Base-by-base conservation (phyloP, 2,113 vertebrate species). In the Chaenogobius annularis region DNA sequence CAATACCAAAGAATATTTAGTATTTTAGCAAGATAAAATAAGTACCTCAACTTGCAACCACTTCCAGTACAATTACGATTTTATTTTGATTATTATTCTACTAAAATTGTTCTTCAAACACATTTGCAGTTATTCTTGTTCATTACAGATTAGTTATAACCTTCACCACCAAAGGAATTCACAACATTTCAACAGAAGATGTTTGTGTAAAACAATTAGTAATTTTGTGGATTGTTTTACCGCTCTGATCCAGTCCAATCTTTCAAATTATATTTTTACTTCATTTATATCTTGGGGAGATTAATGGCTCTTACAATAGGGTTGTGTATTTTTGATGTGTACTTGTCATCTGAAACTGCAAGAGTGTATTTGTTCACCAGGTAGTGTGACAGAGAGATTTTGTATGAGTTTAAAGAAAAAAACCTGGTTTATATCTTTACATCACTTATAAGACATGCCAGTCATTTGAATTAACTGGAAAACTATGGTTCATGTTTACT, bases 1-100 rank as follows among this genome's bases (percentile, higher is more conserved):
- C 78, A 68, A 89, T 73, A 90, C 89, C 90, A 91, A 89, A 91
- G 89, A 90, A 79, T 70, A 73, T 84, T 83, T 54, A 69, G 61
- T 31, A 72, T 80, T 55, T 63, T 22, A 58, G 62, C 58, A 61
- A 43, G 31, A n/a, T 65, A 1, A 65, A 37, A 54, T 52, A 44
- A 76, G 65, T 80, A 85, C 67, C 80, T 85, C 73, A 75, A n/a
- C 17, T 14, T 20, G 2, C 56, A 47, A 9, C 10, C n/a, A 58
- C 66, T 75, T 23, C 50, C 35, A 55, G 10, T n/a, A 62, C 46
- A n/a, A 43, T 47, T 35, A 43, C 55, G 3, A n/a, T 7, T 17
- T 19, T 1, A 0, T 15, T 5, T 15, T 7, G 10, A 52, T 37
- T 0, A 55, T 11, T 37, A 69, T 23, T 10, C 3, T 0, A 54